These are phyloP conservation scores for Cylindroiulus punctatus DNA, from an alignment of 2,888 invertebrate species.

Conservation along the genomic window DNA sequence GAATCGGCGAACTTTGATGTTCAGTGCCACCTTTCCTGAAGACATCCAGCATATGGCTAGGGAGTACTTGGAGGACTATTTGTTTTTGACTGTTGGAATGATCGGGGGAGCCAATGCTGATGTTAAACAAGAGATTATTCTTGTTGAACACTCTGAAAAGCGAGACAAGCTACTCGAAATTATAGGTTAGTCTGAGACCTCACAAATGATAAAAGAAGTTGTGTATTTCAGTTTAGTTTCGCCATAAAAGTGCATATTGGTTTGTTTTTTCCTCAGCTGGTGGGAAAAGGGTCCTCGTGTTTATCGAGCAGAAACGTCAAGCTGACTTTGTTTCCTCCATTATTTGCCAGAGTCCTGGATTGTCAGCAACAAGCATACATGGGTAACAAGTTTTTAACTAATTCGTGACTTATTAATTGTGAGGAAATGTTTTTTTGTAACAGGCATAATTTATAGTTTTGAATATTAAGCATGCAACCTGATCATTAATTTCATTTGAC, in stretches of 20 bases:
- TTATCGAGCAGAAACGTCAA: conserved; percentile 88
- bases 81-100: conserved; percentile 90
- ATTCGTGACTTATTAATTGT: too few relatives aligned
- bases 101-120: conserved; percentile 93
- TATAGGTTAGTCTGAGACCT: conserved; percentile 64
- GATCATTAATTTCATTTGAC: too few relatives aligned
- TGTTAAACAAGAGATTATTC: conserved; percentile 78
- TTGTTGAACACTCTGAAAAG: conserved; percentile 76
- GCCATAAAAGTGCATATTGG: not conserved
- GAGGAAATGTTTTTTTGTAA: too few relatives aligned
- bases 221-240: not conserved
- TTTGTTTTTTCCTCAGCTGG: not conserved
- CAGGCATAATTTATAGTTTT: too few relatives aligned
- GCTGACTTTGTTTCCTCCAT: conserved; percentile 90
- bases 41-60: conserved; percentile 81
- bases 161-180: conserved; percentile 77
- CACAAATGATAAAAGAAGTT: not conserved
- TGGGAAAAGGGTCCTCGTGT: conserved; percentile 72
- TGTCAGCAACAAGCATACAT: conserved; percentile 78
- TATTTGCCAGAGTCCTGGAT: conserved; percentile 77
- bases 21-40: conserved; percentile 80
- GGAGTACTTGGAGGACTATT: conserved; percentile 78
- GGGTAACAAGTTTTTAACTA: conserved; percentile 68
- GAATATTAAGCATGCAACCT: too few relatives aligned
- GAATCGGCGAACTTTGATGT: conserved; percentile 76